These are phyloP conservation scores for Ctenopoma kingsleyae DNA, from an alignment of 2,797 vertebrate species.

Conservation along the genomic window DNA sequence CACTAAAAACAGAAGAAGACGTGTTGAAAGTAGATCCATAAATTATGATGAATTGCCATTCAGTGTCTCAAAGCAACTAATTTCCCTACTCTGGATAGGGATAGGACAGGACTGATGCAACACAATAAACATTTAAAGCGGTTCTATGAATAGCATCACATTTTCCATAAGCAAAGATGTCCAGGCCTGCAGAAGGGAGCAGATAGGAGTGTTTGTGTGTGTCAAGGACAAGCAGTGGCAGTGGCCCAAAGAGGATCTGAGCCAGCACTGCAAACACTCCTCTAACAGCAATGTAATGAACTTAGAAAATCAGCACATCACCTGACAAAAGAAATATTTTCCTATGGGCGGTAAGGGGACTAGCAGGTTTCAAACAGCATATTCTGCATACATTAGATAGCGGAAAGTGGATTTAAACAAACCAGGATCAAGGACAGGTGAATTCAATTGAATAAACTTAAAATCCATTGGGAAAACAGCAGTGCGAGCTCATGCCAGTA, in stretches of 20 bases:
- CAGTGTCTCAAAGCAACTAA: background rate
- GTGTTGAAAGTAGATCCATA: background rate
- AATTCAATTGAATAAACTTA: conserved; percentile 18
- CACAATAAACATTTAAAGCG: conserved; percentile 57
- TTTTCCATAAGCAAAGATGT: conserved; percentile 78
- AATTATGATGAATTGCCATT: conserved; percentile 10
- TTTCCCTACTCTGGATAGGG: conserved; percentile 38
- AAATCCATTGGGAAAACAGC: conserved; percentile 5
- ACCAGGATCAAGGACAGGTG: conserved; percentile 21
- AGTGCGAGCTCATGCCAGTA: conserved; percentile 5
- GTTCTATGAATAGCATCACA: conserved; percentile 62
- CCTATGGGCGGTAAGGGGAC: conserved; percentile 32
- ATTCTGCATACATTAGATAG: conserved; percentile 21
- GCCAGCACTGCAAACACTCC: conserved; percentile 56
- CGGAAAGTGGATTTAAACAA: conserved; percentile 32
- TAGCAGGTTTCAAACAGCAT: conserved; percentile 49
- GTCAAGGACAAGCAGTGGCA: conserved; percentile 67
- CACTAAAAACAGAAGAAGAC: conserved; percentile 12
- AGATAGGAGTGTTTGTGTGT: conserved; percentile 55
- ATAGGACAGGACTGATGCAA: conserved; percentile 54
- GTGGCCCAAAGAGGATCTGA: conserved; percentile 58
- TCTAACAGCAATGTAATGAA: conserved; percentile 34
- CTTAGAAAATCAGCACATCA: conserved; percentile 54
- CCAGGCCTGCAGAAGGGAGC: conserved; percentile 59
- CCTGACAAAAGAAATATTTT: conserved; percentile 58